Conservation (phyloP, 2,797 vertebrate species). For the Propithecus deckenii region DNA sequence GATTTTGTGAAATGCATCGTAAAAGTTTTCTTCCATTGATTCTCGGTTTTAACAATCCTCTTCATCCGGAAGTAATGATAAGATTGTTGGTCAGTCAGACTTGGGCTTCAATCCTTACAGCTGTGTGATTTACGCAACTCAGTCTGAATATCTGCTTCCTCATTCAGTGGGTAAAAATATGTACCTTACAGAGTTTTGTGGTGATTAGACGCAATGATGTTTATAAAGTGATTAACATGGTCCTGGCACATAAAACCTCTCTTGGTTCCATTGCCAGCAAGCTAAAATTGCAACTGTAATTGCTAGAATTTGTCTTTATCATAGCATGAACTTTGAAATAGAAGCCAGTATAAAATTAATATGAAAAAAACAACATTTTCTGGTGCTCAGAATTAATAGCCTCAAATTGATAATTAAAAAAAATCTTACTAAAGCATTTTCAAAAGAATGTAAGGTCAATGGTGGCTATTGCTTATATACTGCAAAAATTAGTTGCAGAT, state of each 20-base stretch:
- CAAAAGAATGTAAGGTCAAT: background rate
- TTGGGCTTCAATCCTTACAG: background rate
- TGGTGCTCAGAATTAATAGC: constrained; percentile 35
- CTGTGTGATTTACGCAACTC: background rate
- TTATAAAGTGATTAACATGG: background rate
- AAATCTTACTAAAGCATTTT: constrained; percentile 48
- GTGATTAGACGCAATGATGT: background rate
- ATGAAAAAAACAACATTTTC: constrained; percentile 22
- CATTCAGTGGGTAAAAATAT: background rate
- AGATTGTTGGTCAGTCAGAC: background rate
- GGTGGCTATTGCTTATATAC: background rate
- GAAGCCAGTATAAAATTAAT: constrained; percentile 32
- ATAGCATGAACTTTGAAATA: constrained; percentile 43
- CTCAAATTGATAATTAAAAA: background rate
- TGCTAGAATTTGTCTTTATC: constrained; percentile 54
- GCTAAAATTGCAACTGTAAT: constrained; percentile 17
- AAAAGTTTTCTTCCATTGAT: background rate
- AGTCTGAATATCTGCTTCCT: background rate
- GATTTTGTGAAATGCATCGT: background rate
- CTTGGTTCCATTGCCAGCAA: background rate
- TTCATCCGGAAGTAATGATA: background rate
- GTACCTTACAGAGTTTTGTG: background rate
- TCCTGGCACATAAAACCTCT: background rate
- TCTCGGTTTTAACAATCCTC: background rate
- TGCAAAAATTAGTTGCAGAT: background rate